Conservation (phyloP, 2,113 vertebrate species). For the Nerophis ophidion region DNA sequence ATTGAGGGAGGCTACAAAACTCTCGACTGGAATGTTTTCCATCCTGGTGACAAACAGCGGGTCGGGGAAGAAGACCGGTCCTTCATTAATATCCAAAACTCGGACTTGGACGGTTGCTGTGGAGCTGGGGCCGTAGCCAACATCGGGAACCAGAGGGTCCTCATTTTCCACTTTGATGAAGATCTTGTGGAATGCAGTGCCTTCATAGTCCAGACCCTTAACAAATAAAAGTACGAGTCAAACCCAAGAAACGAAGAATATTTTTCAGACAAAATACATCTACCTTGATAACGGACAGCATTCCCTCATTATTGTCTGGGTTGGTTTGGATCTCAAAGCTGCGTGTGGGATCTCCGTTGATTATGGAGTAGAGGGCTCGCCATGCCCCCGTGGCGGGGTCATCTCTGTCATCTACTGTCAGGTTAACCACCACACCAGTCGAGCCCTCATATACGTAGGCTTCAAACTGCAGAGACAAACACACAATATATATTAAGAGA, state of each 20-base stretch:
- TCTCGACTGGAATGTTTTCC: constrained; percentile 86
- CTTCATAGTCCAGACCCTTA: constrained; percentile 89
- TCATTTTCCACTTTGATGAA: constrained; percentile 96
- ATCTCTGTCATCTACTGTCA: constrained; percentile 89
- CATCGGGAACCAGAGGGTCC: constrained; percentile 82
- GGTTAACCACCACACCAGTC: constrained; percentile 86
- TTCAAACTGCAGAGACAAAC: constrained; percentile 77
- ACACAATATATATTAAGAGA: not conserved
- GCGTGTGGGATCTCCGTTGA: constrained; percentile 86
- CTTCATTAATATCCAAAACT: constrained; percentile 89
- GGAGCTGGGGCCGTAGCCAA: constrained; percentile 86
- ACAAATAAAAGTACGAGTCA: not conserved
- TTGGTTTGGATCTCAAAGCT: constrained; percentile 95
- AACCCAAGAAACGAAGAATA: not conserved
- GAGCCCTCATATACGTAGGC: constrained; percentile 86
- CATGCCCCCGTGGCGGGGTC: constrained; percentile 86
- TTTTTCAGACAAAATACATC: no score
- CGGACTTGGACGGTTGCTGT: constrained; percentile 87
- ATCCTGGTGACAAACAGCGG: constrained; percentile 81
- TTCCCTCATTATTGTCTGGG: constrained; percentile 90
- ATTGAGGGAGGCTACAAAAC: constrained; percentile 81
- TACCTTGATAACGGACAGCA: constrained; percentile 95
- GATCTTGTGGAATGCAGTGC: constrained; percentile 79
- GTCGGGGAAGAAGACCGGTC: constrained; percentile 88
- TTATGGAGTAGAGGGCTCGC: constrained; percentile 90